Conservation (phyloP, 1,140 invertebrate species). For the Danaus plexippus region DNA sequence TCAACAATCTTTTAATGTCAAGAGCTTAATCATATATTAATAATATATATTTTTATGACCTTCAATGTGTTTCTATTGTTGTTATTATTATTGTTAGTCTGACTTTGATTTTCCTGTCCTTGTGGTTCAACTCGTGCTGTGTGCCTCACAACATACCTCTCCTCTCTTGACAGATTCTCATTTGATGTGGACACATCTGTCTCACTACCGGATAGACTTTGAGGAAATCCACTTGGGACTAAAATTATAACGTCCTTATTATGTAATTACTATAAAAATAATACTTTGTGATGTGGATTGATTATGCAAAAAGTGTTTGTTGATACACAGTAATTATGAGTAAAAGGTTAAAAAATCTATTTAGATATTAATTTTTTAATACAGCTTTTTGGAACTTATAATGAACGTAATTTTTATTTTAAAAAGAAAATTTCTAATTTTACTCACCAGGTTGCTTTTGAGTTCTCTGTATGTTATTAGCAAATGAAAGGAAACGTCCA, state of each 20-base stretch:
- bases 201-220: constrained; percentile 88
- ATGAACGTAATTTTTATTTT: too few relatives aligned
- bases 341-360: neutral
- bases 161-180: constrained; percentile 90
- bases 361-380: neutral
- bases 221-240: constrained; percentile 75
- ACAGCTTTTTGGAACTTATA: neutral
- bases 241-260: constrained; percentile 12
- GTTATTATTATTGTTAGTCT: constrained; percentile 46
- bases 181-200: constrained; percentile 92
- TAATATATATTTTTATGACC: constrained; percentile 26
- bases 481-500: constrained; percentile 62
- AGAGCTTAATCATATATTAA: constrained; percentile 10
- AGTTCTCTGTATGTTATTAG: constrained; percentile 67
- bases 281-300: too few relatives aligned
- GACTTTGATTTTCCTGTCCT: constrained; percentile 85
- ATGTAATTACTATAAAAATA: neutral
- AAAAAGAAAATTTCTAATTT: neutral
- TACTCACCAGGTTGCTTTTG: constrained; percentile 63
- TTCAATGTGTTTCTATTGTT: constrained; percentile 65
- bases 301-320: too few relatives aligned
- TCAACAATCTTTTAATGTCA: neutral
- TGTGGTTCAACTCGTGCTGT: constrained; percentile 92
- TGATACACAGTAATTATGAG: neutral
- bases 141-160: constrained; percentile 85